These are phyloP conservation scores for Resseliella maxima DNA, from an alignment of 2,888 invertebrate genomes.

Conservation along the genomic window DNA sequence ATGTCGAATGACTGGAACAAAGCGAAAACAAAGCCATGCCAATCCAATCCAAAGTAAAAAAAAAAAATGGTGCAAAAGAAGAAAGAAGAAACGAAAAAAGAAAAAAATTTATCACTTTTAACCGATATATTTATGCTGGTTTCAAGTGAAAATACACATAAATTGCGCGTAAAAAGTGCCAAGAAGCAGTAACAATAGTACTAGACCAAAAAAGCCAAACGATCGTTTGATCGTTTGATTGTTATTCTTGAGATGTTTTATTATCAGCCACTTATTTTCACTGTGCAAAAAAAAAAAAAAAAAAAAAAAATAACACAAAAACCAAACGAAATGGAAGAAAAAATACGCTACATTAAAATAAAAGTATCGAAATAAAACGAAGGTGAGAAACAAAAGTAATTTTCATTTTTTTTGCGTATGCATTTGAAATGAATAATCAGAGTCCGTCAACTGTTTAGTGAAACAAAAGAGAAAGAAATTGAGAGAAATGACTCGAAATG, in stretches of 20 bases:
- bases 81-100: not conserved
- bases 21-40: not conserved
- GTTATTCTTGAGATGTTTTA: slow-evolving; percentile 35
- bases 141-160: slow-evolving; percentile 41
- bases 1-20: not conserved
- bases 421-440: slow-evolving; percentile 35
- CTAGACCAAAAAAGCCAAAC: not conserved
- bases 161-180: slow-evolving; percentile 19
- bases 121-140: slow-evolving; percentile 34
- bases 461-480: not conserved
- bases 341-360: no score
- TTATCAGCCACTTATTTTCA: slow-evolving; percentile 2
- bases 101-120: not conserved
- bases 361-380: no score
- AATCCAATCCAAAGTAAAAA: not conserved
- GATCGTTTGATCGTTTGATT: slow-evolving; percentile 16
- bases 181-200: not conserved
- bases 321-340: no score
- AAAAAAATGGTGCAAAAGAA: not conserved
- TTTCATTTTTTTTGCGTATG: not conserved
- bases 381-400: not conserved
- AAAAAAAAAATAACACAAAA: no score
- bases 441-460: not conserved
- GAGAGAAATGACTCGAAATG: slow-evolving; percentile 6
- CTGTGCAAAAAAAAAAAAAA: not conserved